Conservation (phyloP, 2,888 invertebrate species). For the Proisotoma minuta region DNA sequence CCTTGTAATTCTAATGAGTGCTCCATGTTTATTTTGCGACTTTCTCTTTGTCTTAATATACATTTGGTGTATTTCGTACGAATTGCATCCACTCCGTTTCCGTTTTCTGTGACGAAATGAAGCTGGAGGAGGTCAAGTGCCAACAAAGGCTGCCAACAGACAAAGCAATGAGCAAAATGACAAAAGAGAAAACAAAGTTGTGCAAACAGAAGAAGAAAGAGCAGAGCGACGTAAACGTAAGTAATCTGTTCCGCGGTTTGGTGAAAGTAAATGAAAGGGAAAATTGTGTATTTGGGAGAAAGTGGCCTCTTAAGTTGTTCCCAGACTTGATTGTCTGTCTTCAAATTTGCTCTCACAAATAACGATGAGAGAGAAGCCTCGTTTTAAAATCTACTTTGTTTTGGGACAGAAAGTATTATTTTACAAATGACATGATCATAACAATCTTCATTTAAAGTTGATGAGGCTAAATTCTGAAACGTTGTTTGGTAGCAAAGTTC, state of each 20-base stretch:
- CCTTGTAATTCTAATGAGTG: slow-evolving; percentile 19
- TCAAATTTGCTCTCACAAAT: too few relatives aligned
- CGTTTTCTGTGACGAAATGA: slow-evolving; percentile 1
- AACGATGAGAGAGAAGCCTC: too few relatives aligned
- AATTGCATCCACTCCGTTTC: not conserved
- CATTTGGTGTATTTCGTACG: not conserved
- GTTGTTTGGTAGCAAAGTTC: not conserved
- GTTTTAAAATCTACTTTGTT: too few relatives aligned
- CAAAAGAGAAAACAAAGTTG: not conserved
- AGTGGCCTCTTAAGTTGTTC: not conserved
- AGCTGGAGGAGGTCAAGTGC: slow-evolving; percentile 10
- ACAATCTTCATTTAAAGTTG: not conserved
- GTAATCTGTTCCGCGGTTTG: not conserved
- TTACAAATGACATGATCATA: too few relatives aligned
- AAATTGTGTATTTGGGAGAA: not conserved
- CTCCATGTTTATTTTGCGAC: slow-evolving; percentile 21
- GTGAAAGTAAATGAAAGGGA: slow-evolving; percentile 10
- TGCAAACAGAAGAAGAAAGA: not conserved
- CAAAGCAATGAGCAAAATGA: not conserved
- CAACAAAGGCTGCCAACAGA: slow-evolving; percentile 1
- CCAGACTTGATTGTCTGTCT: too few relatives aligned
- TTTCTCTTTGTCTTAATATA: not conserved
- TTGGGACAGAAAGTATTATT: too few relatives aligned
- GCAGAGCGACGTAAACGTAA: not conserved
- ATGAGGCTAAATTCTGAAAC: not conserved